phyloP scores from a whole-genome alignment of 2,797 vertebrate species.

The Odontamblyopus lacepedii region DNA sequence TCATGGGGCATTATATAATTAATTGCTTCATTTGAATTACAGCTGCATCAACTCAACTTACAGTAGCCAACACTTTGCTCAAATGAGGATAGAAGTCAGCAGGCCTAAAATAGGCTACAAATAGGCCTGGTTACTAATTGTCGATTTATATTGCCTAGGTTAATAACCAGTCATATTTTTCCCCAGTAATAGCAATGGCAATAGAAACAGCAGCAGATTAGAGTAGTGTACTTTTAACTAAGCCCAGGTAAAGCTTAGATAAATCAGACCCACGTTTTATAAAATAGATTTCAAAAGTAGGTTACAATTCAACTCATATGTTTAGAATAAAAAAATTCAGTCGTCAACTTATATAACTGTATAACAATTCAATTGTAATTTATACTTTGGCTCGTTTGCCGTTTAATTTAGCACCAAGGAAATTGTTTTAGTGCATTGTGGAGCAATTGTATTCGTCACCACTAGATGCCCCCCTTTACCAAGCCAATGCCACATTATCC shows the following conservation, averaged over 20 bases:
- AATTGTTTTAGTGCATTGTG: no score
- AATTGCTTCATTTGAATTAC: background rate
- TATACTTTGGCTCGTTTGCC: background rate
- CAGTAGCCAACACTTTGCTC: background rate
- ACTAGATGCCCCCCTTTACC: slow-evolving; percentile 65
- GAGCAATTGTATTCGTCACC: slow-evolving; percentile 1
- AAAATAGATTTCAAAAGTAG: no score
- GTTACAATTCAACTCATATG: no score
- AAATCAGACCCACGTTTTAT: no score
- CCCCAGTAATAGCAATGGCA: no score
- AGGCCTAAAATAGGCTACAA: no score
- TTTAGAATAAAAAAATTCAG: background rate
- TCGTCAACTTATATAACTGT: background rate
- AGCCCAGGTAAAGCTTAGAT: background rate
- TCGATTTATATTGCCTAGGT: no score
- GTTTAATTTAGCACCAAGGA: no score
- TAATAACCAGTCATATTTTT: no score
- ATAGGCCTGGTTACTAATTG: no score
- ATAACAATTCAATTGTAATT: background rate
- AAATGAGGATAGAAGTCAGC: background rate
- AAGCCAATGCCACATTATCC: background rate
- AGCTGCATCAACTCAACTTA: background rate
- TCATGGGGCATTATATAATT: slow-evolving; percentile 13
- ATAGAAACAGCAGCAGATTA: no score
- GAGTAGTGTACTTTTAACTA: no score